Percentiles rank a stretch among this genome's conserved stretches.
Conservation (phyloP, 2,888 invertebrate genomes). For the Brachylomia viminalis region DNA sequence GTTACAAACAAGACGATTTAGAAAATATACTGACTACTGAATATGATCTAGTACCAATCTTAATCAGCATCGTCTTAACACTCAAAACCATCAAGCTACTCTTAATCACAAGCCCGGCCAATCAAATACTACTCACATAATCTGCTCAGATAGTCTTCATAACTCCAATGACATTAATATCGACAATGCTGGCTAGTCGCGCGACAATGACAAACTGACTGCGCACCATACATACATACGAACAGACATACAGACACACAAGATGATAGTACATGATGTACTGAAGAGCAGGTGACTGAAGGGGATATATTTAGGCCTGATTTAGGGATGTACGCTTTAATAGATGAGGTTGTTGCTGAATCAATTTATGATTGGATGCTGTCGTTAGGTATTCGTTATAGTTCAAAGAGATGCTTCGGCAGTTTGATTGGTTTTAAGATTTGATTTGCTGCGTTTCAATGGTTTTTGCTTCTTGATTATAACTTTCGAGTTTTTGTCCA, state of each 20-base stretch:
- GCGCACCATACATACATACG: slow-evolving; percentile 29
- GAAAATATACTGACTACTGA: neutral
- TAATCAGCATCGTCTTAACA: neutral
- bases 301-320: slow-evolving; percentile 54
- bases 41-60: neutral
- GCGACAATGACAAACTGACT: slow-evolving; percentile 58
- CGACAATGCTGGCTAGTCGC: slow-evolving; percentile 57
- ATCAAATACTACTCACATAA: slow-evolving; percentile 7
- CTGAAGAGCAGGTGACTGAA: slow-evolving; percentile 57
- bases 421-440: slow-evolving; percentile 1
- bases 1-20: neutral
- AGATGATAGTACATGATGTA: slow-evolving; percentile 48
- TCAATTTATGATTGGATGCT: slow-evolving; percentile 47
- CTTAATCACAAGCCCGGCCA: neutral
- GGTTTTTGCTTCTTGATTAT: neutral
- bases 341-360: slow-evolving; percentile 18
- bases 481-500: neutral
- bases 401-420: slow-evolving; percentile 13
- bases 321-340: slow-evolving; percentile 49
- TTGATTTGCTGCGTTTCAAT: neutral
- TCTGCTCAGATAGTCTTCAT: slow-evolving; percentile 39
- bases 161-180: slow-evolving; percentile 55
- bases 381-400: neutral
- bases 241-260: slow-evolving; percentile 12
- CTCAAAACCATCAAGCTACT: neutral